Conservation (phyloP, 2,888 invertebrate species). For the Eilema sororculum region DNA sequence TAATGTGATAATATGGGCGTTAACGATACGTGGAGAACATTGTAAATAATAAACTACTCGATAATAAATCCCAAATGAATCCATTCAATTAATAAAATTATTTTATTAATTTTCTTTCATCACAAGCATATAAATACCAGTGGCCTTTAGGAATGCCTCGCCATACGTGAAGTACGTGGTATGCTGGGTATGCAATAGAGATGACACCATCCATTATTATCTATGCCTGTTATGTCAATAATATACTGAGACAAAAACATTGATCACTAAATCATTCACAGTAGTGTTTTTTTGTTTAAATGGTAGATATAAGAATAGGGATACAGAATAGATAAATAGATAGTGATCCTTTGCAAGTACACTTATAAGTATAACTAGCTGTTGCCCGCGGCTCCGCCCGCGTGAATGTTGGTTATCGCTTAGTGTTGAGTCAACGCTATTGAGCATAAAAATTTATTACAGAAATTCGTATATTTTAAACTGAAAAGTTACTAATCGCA, state of each 20-base stretch:
- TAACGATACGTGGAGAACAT: neutral
- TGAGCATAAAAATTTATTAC: too few relatives aligned
- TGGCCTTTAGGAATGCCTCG: neutral
- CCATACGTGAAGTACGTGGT: neutral
- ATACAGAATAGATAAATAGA: too few relatives aligned
- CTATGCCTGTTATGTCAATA: neutral
- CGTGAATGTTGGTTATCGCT: too few relatives aligned
- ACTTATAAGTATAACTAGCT: too few relatives aligned
- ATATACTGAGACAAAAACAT: neutral
- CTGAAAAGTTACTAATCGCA: too few relatives aligned
- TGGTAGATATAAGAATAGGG: too few relatives aligned
- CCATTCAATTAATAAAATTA: neutral
- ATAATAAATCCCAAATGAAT: neutral
- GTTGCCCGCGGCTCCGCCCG: too few relatives aligned
- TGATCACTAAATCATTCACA: neutral
- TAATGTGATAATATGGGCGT: neutral
- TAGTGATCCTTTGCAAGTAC: too few relatives aligned
- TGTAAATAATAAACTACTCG: neutral
- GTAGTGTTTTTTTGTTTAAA: neutral
- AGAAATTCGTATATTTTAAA: too few relatives aligned
- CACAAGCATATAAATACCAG: neutral
- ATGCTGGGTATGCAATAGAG: neutral
- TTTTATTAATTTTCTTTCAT: neutral
- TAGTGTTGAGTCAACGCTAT: too few relatives aligned
- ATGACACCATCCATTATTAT: neutral